phyloP scores from a whole-genome alignment of 2,888 invertebrate species.

The Ctena decussata region DNA sequence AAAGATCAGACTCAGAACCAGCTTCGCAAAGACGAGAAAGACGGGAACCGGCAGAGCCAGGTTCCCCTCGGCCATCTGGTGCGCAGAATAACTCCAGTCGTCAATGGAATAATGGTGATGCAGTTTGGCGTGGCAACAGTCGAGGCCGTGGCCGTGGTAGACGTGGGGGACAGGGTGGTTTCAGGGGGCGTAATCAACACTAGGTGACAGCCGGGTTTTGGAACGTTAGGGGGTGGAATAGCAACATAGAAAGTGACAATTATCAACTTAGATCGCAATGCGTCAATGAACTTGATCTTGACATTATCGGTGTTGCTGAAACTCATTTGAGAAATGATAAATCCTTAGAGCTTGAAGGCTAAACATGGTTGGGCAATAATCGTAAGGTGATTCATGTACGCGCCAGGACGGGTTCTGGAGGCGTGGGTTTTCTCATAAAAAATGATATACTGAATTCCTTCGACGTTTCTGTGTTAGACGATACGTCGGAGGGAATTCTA shows the following conservation, averaged over 20 bases:
- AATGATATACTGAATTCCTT: neutral
- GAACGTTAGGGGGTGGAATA: slow-evolving; percentile 3
- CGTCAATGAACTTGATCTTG: neutral
- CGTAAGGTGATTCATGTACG: neutral
- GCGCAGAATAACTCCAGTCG: neutral
- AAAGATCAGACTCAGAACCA: neutral
- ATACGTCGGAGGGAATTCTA: neutral
- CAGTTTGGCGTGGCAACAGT: neutral
- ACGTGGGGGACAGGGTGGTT: neutral
- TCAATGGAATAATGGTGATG: neutral
- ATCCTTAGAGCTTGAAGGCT: neutral
- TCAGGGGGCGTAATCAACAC: neutral
- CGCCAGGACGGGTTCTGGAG: slow-evolving; percentile 1
- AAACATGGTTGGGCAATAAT: neutral
- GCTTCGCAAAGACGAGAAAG: neutral
- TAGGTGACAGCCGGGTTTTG: neutral
- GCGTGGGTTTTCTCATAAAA: neutral
- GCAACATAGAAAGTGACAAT: neutral
- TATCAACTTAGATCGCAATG: neutral
- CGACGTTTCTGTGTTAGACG: neutral
- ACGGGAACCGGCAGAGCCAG: too few species aligned
- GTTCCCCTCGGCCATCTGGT: too few species aligned
- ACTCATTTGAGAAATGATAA: neutral
- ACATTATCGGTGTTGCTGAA: neutral
- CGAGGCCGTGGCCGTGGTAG: neutral